These are phyloP conservation scores for Thera obeliscata DNA, from an alignment of 2,888 invertebrate genomes.

Conservation along the genomic window DNA sequence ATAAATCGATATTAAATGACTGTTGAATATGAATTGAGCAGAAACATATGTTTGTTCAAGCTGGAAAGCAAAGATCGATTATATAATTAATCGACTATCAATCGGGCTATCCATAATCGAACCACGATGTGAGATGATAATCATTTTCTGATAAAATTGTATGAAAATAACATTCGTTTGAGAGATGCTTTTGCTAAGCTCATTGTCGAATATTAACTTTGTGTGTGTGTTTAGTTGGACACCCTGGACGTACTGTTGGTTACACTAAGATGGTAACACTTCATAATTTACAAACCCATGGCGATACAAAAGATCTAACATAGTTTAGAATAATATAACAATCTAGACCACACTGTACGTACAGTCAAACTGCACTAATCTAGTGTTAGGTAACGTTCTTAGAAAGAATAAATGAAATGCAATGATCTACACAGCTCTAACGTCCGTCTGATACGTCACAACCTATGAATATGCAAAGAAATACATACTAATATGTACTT, in stretches of 20 bases:
- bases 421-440: slow-evolving; percentile 19
- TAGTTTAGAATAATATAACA: too few species aligned
- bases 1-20: not conserved
- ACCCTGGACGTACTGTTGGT: not conserved
- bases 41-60: slow-evolving; percentile 7
- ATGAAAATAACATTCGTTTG: too few species aligned
- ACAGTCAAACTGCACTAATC: not conserved
- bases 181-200: too few species aligned
- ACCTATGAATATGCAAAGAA: slow-evolving; percentile 30
- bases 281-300: not conserved
- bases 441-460: slow-evolving; percentile 19
- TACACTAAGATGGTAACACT: too few species aligned
- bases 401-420: slow-evolving; percentile 25
- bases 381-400: slow-evolving; percentile 15
- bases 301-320: too few species aligned
- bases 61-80: not conserved
- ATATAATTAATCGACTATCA: not conserved
- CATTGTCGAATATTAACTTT: too few species aligned
- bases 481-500: slow-evolving; percentile 30
- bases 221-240: too few species aligned
- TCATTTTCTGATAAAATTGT: too few species aligned
- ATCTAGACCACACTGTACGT: too few species aligned
- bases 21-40: slow-evolving; percentile 15
- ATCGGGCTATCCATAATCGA: not conserved
- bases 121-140: not conserved